These are phyloP conservation scores for Lacanobia wlatinum DNA, from an alignment of 2,888 invertebrate genomes.

Conservation along the genomic window DNA sequence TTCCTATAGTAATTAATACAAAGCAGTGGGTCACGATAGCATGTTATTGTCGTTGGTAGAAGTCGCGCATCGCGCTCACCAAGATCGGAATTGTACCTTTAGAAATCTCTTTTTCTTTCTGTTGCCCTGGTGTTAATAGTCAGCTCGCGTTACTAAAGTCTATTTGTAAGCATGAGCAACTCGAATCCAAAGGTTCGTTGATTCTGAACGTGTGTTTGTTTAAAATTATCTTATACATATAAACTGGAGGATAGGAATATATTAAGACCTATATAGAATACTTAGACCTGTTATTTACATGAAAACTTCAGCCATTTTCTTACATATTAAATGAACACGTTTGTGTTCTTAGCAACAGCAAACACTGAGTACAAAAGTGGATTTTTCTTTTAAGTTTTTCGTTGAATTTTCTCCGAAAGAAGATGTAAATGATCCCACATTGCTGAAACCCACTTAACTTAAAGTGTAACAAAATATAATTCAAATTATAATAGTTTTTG, in stretches of 20 bases:
- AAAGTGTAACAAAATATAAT: neutral
- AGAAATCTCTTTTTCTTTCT: constrained; percentile 3
- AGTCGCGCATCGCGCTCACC: no score
- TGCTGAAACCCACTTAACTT: neutral
- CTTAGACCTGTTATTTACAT: neutral
- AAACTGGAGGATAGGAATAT: neutral
- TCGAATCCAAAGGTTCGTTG: constrained; percentile 33
- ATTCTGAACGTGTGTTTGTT: constrained; percentile 35
- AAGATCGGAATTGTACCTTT: no score
- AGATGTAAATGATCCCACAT: neutral
- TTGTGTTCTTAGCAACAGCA: neutral
- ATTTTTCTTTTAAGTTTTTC: neutral
- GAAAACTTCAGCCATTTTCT: neutral
- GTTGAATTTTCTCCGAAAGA: neutral
- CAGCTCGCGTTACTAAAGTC: constrained; percentile 32
- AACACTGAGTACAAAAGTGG: neutral
- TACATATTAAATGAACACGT: neutral
- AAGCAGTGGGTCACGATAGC: no score
- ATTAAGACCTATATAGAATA: constrained; percentile 4
- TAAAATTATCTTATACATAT: constrained; percentile 12
- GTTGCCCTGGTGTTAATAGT: constrained; percentile 34
- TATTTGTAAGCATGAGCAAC: constrained; percentile 48
- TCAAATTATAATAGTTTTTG: neutral
- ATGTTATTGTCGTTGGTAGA: no score
- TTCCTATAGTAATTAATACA: no score